These are phyloP conservation scores for Oreohelix idahoensis DNA, from an alignment of 1,140 invertebrate species.

Conservation along the genomic window DNA sequence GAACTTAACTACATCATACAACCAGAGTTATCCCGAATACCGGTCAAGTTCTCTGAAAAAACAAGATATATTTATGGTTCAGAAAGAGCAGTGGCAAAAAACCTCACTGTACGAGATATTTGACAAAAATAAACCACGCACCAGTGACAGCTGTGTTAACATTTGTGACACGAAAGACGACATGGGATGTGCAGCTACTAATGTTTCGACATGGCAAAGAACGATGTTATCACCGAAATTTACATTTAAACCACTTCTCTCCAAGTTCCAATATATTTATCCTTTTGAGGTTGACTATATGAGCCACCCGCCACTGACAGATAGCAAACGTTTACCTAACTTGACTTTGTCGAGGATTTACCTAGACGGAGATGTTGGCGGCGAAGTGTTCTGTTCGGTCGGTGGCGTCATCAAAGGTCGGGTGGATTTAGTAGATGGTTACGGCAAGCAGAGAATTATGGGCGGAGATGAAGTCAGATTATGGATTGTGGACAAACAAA, in stretches of 20 bases:
- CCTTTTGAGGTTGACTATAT: slow-evolving; percentile 7
- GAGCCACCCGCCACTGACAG: background rate
- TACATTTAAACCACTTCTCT: background rate
- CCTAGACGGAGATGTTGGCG: background rate
- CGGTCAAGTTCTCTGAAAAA: no score
- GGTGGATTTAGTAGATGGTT: slow-evolving; percentile 6
- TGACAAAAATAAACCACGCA: background rate
- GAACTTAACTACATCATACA: no score
- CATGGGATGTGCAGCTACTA: background rate
- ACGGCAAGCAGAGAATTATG: background rate
- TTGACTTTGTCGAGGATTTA: background rate
- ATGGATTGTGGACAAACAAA: slow-evolving; percentile 1
- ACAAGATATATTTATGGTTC: background rate
- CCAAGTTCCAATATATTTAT: slow-evolving; percentile 2
- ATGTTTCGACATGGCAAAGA: background rate
- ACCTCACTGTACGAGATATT: background rate
- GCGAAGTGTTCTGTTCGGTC: background rate
- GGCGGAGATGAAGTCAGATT: slow-evolving; percentile 12
- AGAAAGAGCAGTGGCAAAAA: background rate
- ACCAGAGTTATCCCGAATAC: no score
- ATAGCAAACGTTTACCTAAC: background rate
- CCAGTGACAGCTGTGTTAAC: background rate
- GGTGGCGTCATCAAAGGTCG: background rate
- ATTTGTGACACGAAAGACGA: background rate
- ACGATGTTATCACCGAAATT: background rate